Base-by-base conservation (phyloP, 1,140 invertebrate genomes). In the Cephus cinctus region DNA sequence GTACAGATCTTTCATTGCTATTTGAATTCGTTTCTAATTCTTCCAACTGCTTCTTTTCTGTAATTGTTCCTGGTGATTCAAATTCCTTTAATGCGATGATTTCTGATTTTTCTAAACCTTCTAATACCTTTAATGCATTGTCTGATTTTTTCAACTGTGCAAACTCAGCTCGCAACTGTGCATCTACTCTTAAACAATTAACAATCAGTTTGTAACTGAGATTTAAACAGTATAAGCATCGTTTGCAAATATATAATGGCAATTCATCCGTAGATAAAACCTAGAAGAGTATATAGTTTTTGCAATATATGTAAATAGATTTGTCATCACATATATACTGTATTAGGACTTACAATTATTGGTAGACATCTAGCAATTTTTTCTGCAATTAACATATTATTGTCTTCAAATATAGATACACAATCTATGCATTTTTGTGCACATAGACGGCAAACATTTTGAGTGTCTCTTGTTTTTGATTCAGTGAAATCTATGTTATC, bases 161-260 rank as follows among this genome's bases (percentile, higher is more conserved):
- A 15, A 44, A 31, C 14, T n/a, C 12, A 18, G 56, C 38, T 48
- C 58, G 44, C 2, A 63, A 38, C 9, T 56, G 20, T 19, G 22
- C 41, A 31, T 68, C 66, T 1, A 56, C 50, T 55, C 59, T 57
- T 5, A 66, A 12, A 11, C 49, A 59, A 8, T 50, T 58, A 12
- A 52, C 45, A 38, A 61, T 56, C 0, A 66, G 31, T 48, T 60
- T 64, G 39, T 66, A 61, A 52, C 66, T 66, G 11, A 62, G 61
- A 23, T 66, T 63, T 15, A 68, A 50, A 21, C 56, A 61, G 14
- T 54, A 44, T n/a, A 66, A 52, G 44, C 66, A 68, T 9, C 43
- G 49, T 32, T 57, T 56, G 20, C 66, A 68, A 5, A 68, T 59
- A 19, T 63, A 56, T n/a, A 48, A 54, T 16, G 65, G 63, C 14